Evolutionary conservation across 2,797 vertebrate species (phyloP), one percentile per base, ranked within the genome.

Genomic region (Hirundo rustica): DNA sequence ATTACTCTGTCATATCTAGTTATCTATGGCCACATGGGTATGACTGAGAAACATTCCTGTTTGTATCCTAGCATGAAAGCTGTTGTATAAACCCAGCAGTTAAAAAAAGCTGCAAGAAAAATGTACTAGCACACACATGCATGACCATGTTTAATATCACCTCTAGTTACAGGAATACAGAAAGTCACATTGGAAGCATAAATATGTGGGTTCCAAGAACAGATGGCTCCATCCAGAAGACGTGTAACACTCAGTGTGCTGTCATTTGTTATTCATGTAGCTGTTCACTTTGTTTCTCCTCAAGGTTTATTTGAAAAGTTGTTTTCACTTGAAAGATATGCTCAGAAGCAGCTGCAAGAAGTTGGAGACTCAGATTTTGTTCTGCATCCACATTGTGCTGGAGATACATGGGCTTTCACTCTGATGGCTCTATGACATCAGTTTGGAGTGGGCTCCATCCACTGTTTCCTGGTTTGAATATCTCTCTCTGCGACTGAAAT

Each of bases 301-400:
- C 83, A 48, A 94, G 84, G 88, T 96, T 97, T 97, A 76, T 96
- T 97, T 96, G 88, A 97, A 95, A 84, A 96, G 86, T 96, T 96
- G 95, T 97, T 97, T 97, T 96, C 95, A 94, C 94, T 96, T 94
- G 94, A 95, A 95, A 94, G 71, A 89, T 89, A 78, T 67, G 66
- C 92, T 97, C 93, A 92, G 68, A 95, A 94, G 94, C 92, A 89
- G 32, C 77, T 83, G 58, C 79, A 95, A 97, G 95, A 88, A 95
- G 92, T 50, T 94, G 85, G 80, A 95, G 42, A n/a, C 91, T n/a
- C 18, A 44, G 36, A 85, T 96, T 96, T 97, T 96, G 92, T 55
- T 93, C 88, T 91, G 89, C 92, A 91, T 95, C 93, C 93, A 95
- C 74, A 74, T 73, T 42, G 36, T 94, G 85, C 91, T 94, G 94